Base-by-base conservation (phyloP, 2,797 vertebrate species). In the Enteromius unitaeniatus region DNA sequence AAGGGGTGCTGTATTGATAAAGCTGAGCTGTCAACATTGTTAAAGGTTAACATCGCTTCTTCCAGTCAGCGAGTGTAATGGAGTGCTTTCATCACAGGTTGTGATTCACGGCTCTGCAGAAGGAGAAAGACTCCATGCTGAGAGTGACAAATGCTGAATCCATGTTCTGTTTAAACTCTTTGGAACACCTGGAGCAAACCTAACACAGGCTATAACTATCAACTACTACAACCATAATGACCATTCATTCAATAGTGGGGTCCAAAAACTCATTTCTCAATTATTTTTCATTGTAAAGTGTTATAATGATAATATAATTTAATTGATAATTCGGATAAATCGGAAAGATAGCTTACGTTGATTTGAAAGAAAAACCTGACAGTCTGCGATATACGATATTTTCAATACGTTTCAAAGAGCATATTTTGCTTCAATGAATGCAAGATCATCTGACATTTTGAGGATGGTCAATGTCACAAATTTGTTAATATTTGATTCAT, bases 31-130 rank as follows among this genome's bases (percentile, higher is more conserved):
- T 91, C 87, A 81, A 82, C 45, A 13, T 8, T 86, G 90, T 76
- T 88, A 91, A 90, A 91, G 91, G 92, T 92, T 93, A 91, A 93
- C 89, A 90, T 88, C 76, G 72, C 88, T 86, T 53, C 34, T 47
- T 58, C 37, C 37, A 53, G 69, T 87, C 78, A 21, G 78, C 49
- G 58, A 58, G 69, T 67, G 81, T 84, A 87, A 86, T 85, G 81
- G 86, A 87, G 89, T 90, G 88, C 91, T 90, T 90, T 87, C 85
- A 83, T 68, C 74, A 60, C 62, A 42, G 37, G 70, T 65, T 45
- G 45, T 28, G 31, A 68, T 67, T 45, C 72, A 83, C 45, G 1
- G 31, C 47, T 55, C 31, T 4, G 60, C 10, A 65, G 5, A 69
- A 2, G 64, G 42, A 49, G 40, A 23, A 47, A 55, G 3, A 9